phyloP scores from a whole-genome alignment of 2,113 vertebrate species.

The Calyptomena viridis region DNA sequence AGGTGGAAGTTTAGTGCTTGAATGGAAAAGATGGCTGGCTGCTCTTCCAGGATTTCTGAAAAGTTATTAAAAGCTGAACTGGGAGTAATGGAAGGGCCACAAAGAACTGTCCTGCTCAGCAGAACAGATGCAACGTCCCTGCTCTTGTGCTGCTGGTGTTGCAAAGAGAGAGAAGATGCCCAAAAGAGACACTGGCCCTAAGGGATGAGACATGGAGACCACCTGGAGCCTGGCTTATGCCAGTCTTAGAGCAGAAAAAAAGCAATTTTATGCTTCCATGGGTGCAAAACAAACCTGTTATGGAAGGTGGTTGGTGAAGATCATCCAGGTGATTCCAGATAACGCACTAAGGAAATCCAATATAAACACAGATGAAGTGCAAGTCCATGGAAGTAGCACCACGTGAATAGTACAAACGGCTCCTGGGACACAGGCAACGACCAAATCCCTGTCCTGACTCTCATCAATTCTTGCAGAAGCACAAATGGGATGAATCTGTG shows the following conservation, averaged over 20 bases:
- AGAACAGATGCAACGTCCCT: not conserved
- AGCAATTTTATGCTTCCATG: not conserved
- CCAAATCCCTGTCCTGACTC: not conserved
- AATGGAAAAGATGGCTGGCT: not conserved
- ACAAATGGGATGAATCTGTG: too few species aligned
- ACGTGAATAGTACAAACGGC: not conserved
- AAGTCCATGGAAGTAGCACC: not conserved
- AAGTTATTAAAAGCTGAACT: not conserved
- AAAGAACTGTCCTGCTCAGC: not conserved
- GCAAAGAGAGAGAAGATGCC: not conserved
- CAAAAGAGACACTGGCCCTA: not conserved
- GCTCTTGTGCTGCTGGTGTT: not conserved
- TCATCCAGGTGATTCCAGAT: not conserved
- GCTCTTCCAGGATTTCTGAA: not conserved
- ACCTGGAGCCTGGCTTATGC: not conserved
- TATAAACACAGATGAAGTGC: not conserved
- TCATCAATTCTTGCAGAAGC: not conserved
- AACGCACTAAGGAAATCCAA: accelerated
- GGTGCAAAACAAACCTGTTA: not conserved
- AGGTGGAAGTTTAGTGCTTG: not conserved
- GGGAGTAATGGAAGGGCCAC: not conserved
- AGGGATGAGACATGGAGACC: not conserved
- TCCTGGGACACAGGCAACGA: not conserved
- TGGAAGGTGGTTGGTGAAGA: not conserved
- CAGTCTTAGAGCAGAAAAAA: not conserved